These are phyloP conservation scores for Catalaphyllia jardinei DNA, from an alignment of 64 coral and sea anemone species.

Conservation along the genomic window DNA sequence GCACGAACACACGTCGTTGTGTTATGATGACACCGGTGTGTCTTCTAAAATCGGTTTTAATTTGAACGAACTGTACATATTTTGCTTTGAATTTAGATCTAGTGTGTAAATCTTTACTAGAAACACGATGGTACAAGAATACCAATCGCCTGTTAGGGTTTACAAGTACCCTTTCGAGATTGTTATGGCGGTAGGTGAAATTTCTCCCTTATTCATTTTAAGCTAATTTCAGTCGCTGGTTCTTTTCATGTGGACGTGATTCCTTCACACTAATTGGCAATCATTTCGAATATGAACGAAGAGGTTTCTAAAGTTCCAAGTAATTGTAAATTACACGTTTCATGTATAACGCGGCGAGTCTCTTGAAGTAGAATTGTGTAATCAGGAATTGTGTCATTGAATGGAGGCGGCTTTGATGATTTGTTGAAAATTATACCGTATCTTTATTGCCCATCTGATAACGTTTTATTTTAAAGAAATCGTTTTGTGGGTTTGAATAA, in stretches of 20 bases:
- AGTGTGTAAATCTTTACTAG: background rate
- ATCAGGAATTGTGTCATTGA: background rate
- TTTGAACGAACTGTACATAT: background rate
- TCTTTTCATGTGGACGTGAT: constrained; percentile 14
- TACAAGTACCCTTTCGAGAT: constrained; percentile 99
- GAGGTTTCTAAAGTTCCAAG: too few relatives aligned
- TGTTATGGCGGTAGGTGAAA: constrained; percentile 88
- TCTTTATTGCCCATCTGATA: constrained; percentile 5
- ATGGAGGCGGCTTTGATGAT: background rate
- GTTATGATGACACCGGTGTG: constrained; percentile 31
- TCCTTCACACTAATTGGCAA: background rate
- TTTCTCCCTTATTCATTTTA: background rate
- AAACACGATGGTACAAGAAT: constrained; percentile 94
- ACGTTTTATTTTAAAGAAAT: background rate
- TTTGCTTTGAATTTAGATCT: background rate
- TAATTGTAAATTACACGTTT: too few relatives aligned
- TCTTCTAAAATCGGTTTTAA: constrained; percentile 4
- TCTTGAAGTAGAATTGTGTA: background rate
- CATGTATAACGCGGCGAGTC: background rate
- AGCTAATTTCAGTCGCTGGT: background rate
- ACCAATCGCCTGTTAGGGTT: constrained; percentile 97
- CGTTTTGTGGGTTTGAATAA: background rate
- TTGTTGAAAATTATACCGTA: background rate
- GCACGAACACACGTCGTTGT: background rate
- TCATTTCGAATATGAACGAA: too few relatives aligned